A percentile compares a stretch with the other conserved stretches of the same genome.
Conservation (phyloP, 2,797 vertebrate species). For the Pterois miles region DNA sequence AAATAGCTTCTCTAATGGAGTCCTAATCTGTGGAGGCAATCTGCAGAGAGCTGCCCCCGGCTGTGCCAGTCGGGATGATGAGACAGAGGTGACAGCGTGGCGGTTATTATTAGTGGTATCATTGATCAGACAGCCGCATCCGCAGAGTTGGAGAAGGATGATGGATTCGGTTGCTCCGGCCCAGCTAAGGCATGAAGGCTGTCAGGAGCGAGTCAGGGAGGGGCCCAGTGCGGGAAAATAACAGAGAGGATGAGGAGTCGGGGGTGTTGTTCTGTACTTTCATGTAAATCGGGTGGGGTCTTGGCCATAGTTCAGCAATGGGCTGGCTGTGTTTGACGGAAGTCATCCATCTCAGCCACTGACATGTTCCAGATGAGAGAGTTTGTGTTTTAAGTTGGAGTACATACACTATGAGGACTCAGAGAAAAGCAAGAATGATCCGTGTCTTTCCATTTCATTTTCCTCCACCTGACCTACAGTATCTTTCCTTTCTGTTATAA, state of each 20-base stretch:
- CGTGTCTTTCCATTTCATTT: conserved; percentile 14
- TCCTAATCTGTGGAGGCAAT: conserved; percentile 84
- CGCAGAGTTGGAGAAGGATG: conserved; percentile 73
- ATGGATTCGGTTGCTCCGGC: conserved; percentile 77
- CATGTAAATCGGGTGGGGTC: conserved; percentile 48
- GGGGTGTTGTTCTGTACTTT: conserved; percentile 26
- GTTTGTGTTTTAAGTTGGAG: conserved; percentile 34
- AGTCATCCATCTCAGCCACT: conserved; percentile 44
- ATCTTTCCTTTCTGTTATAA: conserved; percentile 4
- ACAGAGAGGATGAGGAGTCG: conserved; percentile 6
- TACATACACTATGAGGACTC: conserved; percentile 1
- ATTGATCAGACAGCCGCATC: conserved; percentile 82
- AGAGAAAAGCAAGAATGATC: background rate
- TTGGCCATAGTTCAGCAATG: conserved; percentile 47
- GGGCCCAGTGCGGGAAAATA: background rate
- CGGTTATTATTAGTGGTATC: conserved; percentile 87
- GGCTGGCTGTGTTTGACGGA: conserved; percentile 41
- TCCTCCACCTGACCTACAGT: background rate
- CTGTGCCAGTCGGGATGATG: conserved; percentile 74
- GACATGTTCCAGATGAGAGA: conserved; percentile 37
- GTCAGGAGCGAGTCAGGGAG: conserved; percentile 52
- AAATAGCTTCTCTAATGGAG: conserved; percentile 85
- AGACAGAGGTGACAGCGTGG: conserved; percentile 81
- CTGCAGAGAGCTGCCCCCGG: conserved; percentile 80
- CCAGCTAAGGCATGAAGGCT: conserved; percentile 67